These are phyloP conservation scores for Aphelenchoides avenae DNA, from an alignment of 1,140 invertebrate genomes.

Conservation along the genomic window DNA sequence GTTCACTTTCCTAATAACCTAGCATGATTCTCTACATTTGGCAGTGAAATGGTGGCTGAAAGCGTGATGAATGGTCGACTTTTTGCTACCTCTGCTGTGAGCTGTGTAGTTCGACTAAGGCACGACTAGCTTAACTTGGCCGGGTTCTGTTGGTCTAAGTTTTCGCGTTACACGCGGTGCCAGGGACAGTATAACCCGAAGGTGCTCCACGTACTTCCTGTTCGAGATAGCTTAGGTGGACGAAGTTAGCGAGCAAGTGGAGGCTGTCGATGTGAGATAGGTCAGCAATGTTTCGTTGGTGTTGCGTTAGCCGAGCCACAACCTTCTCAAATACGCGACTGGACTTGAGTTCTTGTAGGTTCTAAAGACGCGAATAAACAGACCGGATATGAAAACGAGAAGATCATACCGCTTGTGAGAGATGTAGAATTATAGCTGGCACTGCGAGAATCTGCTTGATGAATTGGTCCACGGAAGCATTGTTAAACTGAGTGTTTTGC, in stretches of 20 bases:
- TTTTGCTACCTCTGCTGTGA: too few relatives aligned
- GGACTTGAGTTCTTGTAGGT: conserved; percentile 17
- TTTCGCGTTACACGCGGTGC: too few relatives aligned
- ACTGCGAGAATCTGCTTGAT: too few relatives aligned
- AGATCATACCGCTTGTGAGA: too few relatives aligned
- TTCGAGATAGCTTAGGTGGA: conserved; percentile 41
- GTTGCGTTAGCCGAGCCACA: conserved; percentile 15
- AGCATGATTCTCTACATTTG: too few relatives aligned
- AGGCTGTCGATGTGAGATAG: conserved; percentile 15
- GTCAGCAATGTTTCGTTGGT: neutral
- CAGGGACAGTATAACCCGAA: neutral
- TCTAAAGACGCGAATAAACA: conserved; percentile 25
- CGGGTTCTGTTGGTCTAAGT: neutral
- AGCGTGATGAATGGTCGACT: too few relatives aligned
- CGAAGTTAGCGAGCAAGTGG: conserved; percentile 36
- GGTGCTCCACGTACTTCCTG: conserved; percentile 7
- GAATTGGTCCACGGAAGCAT: neutral
- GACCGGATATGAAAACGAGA: conserved; percentile 2
- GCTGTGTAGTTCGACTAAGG: neutral
- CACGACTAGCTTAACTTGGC: conserved; percentile 11
- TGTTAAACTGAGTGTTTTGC: neutral
- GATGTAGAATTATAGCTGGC: too few relatives aligned
- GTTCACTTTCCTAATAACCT: too few relatives aligned
- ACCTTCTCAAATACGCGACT: conserved; percentile 13
- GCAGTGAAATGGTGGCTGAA: too few relatives aligned